A percentile compares a stretch with the other conserved stretches of the same genome.
Evolutionary conservation across 2,113 vertebrate species (phyloP).

Genomic region (Chaetodon trifascialis): DNA sequence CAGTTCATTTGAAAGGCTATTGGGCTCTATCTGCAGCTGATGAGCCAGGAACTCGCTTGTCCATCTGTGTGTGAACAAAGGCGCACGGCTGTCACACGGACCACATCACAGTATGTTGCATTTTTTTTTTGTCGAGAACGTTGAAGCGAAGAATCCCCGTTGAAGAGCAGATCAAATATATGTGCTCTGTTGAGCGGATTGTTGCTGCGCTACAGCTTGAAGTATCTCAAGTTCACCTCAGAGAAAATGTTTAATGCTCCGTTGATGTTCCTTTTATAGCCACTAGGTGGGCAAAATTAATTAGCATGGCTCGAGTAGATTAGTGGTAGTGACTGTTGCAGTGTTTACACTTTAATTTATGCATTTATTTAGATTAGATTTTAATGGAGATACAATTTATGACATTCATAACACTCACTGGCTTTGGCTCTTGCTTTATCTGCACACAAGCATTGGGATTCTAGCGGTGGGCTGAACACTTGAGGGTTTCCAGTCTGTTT

Average conservation of each 20-base stretch:
- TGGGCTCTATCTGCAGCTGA: neutral
- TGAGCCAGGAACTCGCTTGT: neutral
- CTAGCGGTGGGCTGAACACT: neutral
- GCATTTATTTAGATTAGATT: neutral
- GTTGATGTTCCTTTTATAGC: conserved; percentile 12
- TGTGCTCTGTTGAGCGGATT: neutral
- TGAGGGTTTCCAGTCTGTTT: neutral
- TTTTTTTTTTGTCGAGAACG: neutral
- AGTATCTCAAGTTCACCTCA: neutral
- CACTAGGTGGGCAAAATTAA: conserved; percentile 1
- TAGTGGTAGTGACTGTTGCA: neutral
- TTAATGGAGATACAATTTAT: neutral
- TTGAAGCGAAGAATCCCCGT: neutral
- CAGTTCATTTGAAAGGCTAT: neutral
- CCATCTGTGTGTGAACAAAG: neutral
- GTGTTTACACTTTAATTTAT: neutral
- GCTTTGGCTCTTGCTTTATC: neutral
- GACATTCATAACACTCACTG: neutral
- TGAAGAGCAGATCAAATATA: neutral
- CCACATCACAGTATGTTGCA: neutral
- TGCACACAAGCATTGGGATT: neutral
- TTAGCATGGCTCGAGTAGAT: neutral
- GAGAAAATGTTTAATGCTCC: neutral
- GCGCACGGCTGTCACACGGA: neutral
- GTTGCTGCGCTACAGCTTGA: neutral